A percentile compares a stretch with the other conserved stretches of the same genome.
phyloP scores from a whole-genome alignment of 2,113 vertebrate genomes.

The Diphyllodes magnificus region DNA sequence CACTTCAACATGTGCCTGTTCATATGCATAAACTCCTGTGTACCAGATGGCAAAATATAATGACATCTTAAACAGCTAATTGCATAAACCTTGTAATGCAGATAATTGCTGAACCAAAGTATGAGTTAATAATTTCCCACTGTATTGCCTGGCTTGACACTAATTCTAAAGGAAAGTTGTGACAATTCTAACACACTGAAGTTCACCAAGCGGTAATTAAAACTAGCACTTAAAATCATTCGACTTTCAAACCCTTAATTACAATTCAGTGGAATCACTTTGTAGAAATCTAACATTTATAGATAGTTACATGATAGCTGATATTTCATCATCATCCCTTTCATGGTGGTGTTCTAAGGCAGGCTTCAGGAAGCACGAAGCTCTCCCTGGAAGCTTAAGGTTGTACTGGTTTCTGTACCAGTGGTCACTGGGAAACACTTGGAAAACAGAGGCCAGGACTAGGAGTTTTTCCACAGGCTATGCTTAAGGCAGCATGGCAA shows the following conservation, averaged over 20 bases:
- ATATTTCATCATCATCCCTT: constrained; percentile 55
- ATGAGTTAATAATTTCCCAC: constrained; percentile 82
- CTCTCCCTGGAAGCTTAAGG: neutral
- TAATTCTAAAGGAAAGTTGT: constrained; percentile 84
- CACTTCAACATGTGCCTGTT: constrained; percentile 78
- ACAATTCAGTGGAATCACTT: constrained; percentile 72
- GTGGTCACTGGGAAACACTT: neutral
- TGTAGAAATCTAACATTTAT: constrained; percentile 72
- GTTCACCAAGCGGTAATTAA: constrained; percentile 82
- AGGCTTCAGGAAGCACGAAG: neutral
- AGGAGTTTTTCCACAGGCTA: neutral
- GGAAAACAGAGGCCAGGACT: neutral
- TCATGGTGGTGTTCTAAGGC: constrained; percentile 7
- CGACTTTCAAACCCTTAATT: constrained; percentile 82
- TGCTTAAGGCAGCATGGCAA: rapidly evolving
- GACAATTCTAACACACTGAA: constrained; percentile 78
- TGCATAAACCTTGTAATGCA: constrained; percentile 83
- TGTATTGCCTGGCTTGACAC: constrained; percentile 78
- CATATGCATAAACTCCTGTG: constrained; percentile 81
- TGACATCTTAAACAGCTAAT: constrained; percentile 84
- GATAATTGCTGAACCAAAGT: constrained; percentile 81
- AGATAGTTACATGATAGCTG: constrained; percentile 60
- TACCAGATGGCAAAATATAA: constrained; percentile 85
- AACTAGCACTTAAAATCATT: constrained; percentile 81
- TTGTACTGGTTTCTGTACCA: neutral